phyloP scores from a whole-genome alignment of 2,888 invertebrate species.

The Drosophila planitibia region DNA sequence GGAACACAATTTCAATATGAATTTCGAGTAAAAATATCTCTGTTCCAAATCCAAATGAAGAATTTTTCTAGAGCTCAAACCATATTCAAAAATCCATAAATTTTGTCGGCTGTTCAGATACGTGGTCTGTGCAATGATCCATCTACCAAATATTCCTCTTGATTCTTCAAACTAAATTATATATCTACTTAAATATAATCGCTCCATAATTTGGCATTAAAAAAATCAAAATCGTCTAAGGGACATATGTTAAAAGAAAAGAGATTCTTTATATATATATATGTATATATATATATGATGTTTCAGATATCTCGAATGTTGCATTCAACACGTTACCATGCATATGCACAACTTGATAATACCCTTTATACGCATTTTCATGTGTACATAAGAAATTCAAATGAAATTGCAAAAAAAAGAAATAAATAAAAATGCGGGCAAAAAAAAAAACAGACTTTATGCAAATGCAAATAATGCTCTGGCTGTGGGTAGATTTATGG shows the following conservation, averaged over 20 bases:
- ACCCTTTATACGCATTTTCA: constrained; percentile 12
- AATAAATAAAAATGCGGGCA: constrained; percentile 4
- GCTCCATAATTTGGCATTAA: neutral
- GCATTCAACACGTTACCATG: neutral
- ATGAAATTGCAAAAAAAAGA: constrained; percentile 37
- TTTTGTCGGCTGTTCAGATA: neutral
- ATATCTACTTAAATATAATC: neutral
- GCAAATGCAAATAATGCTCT: constrained; percentile 55
- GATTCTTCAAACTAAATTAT: neutral
- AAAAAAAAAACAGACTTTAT: constrained; percentile 18
- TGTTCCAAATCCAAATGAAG: no score
- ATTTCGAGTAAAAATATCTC: neutral
- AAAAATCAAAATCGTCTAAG: neutral
- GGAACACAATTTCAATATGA: neutral
- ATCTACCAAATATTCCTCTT: neutral
- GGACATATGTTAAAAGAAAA: no score
- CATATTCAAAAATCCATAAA: no score
- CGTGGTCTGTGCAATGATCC: accelerated
- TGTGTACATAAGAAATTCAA: constrained; percentile 28
- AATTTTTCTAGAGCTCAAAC: no score
- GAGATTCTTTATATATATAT: neutral
- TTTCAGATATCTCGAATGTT: neutral
- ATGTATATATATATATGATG: neutral
- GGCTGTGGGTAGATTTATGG: constrained; percentile 3
- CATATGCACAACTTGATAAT: constrained; percentile 16